Percentiles rank a stretch among this genome's conserved stretches.
phyloP scores from a whole-genome alignment of 1,140 invertebrate species.

The Achroia grisella region DNA sequence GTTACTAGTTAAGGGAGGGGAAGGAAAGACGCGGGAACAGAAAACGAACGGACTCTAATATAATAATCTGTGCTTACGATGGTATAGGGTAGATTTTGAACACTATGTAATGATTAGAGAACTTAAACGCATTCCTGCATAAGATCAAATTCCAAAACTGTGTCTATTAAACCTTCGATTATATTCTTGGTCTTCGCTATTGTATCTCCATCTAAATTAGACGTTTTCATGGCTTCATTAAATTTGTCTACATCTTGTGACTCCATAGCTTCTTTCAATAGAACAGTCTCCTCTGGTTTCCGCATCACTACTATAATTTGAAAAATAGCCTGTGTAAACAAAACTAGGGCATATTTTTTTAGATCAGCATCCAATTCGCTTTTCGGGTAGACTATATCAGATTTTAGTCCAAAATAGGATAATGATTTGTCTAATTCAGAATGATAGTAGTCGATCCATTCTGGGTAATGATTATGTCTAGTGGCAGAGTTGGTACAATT shows the following conservation, averaged over 20 bases:
- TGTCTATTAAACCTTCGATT: no score
- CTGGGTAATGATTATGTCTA: slow-evolving; percentile 16
- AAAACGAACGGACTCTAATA: no score
- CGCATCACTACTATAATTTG: neutral
- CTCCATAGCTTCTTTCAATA: slow-evolving; percentile 1
- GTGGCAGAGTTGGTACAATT: slow-evolving; percentile 23
- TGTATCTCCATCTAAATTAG: no score
- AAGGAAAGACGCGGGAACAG: no score
- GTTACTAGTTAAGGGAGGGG: no score
- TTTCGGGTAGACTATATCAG: slow-evolving; percentile 14
- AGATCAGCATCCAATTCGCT: slow-evolving; percentile 25
- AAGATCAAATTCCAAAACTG: no score
- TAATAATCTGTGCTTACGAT: no score
- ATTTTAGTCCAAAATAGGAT: slow-evolving; percentile 18
- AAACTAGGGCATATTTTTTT: slow-evolving; percentile 17
- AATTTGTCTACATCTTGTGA: no score
- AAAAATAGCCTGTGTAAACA: slow-evolving; percentile 5
- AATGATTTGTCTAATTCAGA: slow-evolving; percentile 15
- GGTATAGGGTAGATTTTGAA: no score
- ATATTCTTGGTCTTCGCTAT: no score
- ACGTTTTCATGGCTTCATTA: no score
- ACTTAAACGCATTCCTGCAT: slow-evolving; percentile 1
- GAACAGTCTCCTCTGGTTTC: slow-evolving; percentile 7
- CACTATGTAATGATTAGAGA: slow-evolving; percentile 7
- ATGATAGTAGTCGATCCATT: slow-evolving; percentile 32